Evolutionary conservation across 2,797 vertebrate species (phyloP).

Genomic region (Carapus acus): DNA sequence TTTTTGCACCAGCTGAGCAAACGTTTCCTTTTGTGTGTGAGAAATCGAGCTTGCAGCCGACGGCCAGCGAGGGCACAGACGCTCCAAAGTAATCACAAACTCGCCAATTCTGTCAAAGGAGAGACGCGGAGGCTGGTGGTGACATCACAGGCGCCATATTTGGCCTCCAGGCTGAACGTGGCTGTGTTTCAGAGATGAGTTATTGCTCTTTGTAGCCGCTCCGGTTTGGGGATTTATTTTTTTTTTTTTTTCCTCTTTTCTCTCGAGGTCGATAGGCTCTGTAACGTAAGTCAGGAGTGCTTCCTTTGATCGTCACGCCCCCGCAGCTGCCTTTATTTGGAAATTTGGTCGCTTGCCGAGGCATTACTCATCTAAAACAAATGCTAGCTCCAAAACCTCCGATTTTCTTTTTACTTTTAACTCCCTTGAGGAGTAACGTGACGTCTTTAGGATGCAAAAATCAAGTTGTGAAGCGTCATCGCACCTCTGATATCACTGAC

Average conservation of each 20-base stretch:
- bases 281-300: slow-evolving; percentile 15
- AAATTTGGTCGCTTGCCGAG: slow-evolving; percentile 15
- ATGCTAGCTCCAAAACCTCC: too few species aligned
- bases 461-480: too few species aligned
- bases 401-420: too few species aligned
- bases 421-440: too few species aligned
- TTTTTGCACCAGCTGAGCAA: too few species aligned
- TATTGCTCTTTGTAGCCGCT: slow-evolving; percentile 10
- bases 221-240: neutral
- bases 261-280: neutral
- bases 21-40: slow-evolving; percentile 33
- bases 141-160: slow-evolving; percentile 42
- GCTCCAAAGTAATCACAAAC: slow-evolving; percentile 36
- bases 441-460: too few species aligned
- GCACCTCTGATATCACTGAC: too few species aligned
- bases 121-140: slow-evolving; percentile 37
- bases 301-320: neutral
- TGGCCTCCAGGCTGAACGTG: slow-evolving; percentile 13
- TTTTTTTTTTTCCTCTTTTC: too few species aligned
- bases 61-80: slow-evolving; percentile 37
- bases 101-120: slow-evolving; percentile 36
- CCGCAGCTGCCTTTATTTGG: slow-evolving; percentile 53
- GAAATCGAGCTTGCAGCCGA: slow-evolving; percentile 31
- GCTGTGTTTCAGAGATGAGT: slow-evolving; percentile 17
- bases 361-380: too few species aligned